Evolutionary conservation across 2,888 invertebrate species (phyloP), one percentile per base, ranked within the genome.

Genomic region (Eledone cirrhosa): DNA sequence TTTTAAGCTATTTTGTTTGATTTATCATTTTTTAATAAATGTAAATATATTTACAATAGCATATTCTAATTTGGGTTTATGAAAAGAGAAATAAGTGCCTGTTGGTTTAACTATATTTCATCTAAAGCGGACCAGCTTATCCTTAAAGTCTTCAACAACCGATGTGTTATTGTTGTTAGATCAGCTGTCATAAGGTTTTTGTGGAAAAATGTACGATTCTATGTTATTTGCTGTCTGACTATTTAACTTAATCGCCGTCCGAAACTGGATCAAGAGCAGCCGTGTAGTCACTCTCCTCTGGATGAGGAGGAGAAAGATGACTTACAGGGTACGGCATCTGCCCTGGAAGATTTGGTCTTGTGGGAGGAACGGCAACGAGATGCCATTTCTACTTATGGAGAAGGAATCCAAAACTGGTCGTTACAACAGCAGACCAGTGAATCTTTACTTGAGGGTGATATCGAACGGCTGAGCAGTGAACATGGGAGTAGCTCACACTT

Each of bases 231-330:
- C 8, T 33, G 41, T 41, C 8, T 41, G 41, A 41, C 41, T 41
- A 11, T n/a, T n/a, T 41, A 41, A 41, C 41, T 41, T 41, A 8
- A 41, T 5, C 5, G 41, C 41, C 41, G 72, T 33, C 33, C 72
- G 31, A 72, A 72, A 27, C 72, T 72, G 72, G 72, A 72, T 72
- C 72, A 72, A 72, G 72, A 72, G 41, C 72, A 72, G 22, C 72
- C 31, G 41, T 33, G 72, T 41, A 72, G n/a, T 31, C 41, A 31
- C 29, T 41, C 33, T 72, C n/a, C 72, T 41, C 41, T 72, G 24
- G 72, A 72, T 4, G 33, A 72, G 31, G 72, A 72, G 8, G 72
- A 33, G 72, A 41, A 63, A 27, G 22, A 72, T 19, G 72, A 72
- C 41, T 31, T 72, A n/a, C 72, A 33, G 22, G 72, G 41, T 16